A percentile compares a stretch with the other conserved stretches of the same genome.
These are phyloP conservation scores for Drosophila serrata DNA, from an alignment of 1,140 invertebrate genomes.

Conservation along the genomic window DNA sequence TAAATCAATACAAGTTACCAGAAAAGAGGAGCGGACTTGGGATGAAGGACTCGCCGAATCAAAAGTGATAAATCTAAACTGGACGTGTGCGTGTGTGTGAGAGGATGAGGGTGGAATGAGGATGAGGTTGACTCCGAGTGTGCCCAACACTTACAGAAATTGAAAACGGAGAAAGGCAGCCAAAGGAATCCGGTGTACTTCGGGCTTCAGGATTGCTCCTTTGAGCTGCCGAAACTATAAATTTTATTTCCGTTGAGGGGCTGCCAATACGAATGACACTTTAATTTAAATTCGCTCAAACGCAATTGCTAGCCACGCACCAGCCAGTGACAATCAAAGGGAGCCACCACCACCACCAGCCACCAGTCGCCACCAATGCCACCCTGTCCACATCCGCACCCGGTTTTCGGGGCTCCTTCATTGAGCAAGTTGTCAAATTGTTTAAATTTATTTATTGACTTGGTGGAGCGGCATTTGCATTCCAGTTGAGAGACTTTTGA, in stretches of 20 bases:
- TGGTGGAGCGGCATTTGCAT: slow-evolving; percentile 72
- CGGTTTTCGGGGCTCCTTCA: slow-evolving; percentile 48
- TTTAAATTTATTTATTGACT: slow-evolving; percentile 84
- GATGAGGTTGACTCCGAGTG: background rate
- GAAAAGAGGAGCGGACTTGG: slow-evolving; percentile 6
- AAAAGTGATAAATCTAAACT: slow-evolving; percentile 83
- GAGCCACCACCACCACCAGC: background rate
- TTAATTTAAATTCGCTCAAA: slow-evolving; percentile 84
- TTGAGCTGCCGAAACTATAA: slow-evolving; percentile 74
- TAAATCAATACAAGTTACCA: slow-evolving; percentile 72
- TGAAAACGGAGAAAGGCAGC: slow-evolving; percentile 62
- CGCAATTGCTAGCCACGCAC: slow-evolving; percentile 79
- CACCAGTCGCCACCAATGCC: background rate
- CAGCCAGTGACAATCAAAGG: slow-evolving; percentile 69
- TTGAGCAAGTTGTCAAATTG: slow-evolving; percentile 83
- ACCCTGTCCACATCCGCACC: slow-evolving; percentile 17
- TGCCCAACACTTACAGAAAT: slow-evolving; percentile 72
- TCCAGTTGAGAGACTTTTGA: slow-evolving; percentile 74
- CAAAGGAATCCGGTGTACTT: slow-evolving; percentile 23
- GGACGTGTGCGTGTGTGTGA: slow-evolving; percentile 64
- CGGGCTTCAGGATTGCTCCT: slow-evolving; percentile 19
- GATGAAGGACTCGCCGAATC: slow-evolving; percentile 53
- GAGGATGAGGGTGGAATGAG: background rate
- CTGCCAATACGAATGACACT: slow-evolving; percentile 82
- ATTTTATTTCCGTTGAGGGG: slow-evolving; percentile 80